These are phyloP conservation scores for Drosophila acutilabella DNA, from an alignment of 2,888 invertebrate species.

Conservation along the genomic window DNA sequence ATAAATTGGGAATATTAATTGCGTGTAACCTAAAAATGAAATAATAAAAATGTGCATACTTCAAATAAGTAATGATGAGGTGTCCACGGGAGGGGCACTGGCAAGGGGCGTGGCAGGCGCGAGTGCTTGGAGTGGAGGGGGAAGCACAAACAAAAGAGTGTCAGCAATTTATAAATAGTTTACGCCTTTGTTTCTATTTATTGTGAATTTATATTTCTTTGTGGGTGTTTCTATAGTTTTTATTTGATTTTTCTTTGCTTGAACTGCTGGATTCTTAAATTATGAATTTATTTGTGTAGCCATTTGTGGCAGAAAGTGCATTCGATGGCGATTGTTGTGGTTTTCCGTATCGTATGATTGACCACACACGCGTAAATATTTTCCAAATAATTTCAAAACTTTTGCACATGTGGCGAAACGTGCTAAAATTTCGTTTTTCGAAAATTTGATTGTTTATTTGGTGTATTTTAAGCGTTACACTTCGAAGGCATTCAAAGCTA, in stretches of 20 bases:
- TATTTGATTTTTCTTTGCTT: slow-evolving; percentile 10
- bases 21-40: slow-evolving; percentile 75
- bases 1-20: slow-evolving; percentile 67
- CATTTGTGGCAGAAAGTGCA: slow-evolving; percentile 59
- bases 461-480: slow-evolving; percentile 78
- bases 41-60: slow-evolving; percentile 70
- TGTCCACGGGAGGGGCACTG: background rate
- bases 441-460: slow-evolving; percentile 72
- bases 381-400: slow-evolving; percentile 61
- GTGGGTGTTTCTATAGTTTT: slow-evolving; percentile 12
- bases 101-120: background rate
- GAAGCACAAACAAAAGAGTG: slow-evolving; percentile 71
- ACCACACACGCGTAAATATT: slow-evolving; percentile 57
- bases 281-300: slow-evolving; percentile 9
- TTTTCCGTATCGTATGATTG: slow-evolving; percentile 42
- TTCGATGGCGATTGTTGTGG: slow-evolving; percentile 29
- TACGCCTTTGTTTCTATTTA: slow-evolving; percentile 69
- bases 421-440: slow-evolving; percentile 69
- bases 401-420: slow-evolving; percentile 79
- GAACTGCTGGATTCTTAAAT: slow-evolving; percentile 41
- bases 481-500: slow-evolving; percentile 47
- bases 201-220: slow-evolving; percentile 57
- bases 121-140: slow-evolving; percentile 1
- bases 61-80: slow-evolving; percentile 24
- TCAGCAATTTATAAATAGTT: slow-evolving; percentile 77